A percentile compares a stretch with the other conserved stretches of the same genome.
phyloP scores from a whole-genome alignment of 2,113 vertebrate species.

The Meleagris gallopavo region DNA sequence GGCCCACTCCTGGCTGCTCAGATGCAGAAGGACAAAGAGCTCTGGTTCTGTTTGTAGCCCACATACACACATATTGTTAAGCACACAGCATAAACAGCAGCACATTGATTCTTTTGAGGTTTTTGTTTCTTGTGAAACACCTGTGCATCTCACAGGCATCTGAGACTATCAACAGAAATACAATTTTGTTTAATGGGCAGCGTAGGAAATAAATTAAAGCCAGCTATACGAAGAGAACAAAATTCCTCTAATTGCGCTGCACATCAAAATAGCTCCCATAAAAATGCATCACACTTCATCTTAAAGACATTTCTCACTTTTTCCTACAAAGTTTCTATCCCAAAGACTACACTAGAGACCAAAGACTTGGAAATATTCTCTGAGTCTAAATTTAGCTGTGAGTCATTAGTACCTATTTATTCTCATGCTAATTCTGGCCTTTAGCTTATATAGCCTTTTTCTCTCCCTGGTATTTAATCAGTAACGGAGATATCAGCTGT shows the following conservation, averaged over 20 bases:
- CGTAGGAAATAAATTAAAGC: background rate
- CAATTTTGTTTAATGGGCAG: background rate
- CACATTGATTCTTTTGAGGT: background rate
- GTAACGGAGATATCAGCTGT: background rate
- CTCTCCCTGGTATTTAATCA: background rate
- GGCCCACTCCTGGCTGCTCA: background rate
- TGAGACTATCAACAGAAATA: background rate
- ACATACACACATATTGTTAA: rapidly evolving
- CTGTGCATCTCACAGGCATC: background rate
- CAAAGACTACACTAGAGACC: background rate
- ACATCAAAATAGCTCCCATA: background rate
- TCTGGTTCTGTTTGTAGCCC: background rate
- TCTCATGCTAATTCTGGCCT: background rate
- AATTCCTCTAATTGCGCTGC: background rate
- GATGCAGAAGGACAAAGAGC: rapidly evolving
- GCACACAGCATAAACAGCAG: background rate
- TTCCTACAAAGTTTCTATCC: background rate
- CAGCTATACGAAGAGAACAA: background rate
- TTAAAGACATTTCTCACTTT: background rate
- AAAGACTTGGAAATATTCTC: background rate
- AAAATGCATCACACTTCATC: background rate
- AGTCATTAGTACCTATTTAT: background rate
- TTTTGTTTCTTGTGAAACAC: background rate
- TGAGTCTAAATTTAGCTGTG: background rate
- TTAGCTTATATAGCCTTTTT: background rate